A percentile compares a stretch with the other conserved stretches of the same genome.
phyloP scores from a whole-genome alignment of 2,113 vertebrate species.

The Vimba vimba region DNA sequence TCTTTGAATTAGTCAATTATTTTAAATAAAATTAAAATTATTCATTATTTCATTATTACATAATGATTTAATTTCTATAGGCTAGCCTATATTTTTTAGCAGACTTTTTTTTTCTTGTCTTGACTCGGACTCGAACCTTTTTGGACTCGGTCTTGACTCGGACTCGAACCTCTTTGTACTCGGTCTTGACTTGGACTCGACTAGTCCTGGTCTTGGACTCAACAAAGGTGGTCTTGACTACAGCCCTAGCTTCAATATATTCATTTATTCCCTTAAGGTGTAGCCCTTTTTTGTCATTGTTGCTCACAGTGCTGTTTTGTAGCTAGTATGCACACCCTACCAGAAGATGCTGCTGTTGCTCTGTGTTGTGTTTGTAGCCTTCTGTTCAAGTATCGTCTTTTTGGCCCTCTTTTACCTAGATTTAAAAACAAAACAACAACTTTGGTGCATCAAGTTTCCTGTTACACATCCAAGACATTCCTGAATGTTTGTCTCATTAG shows the following conservation, averaged over 20 bases:
- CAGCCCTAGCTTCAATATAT: slow-evolving; percentile 6
- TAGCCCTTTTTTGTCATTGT: not conserved
- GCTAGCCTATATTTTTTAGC: no score
- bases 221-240: no score
- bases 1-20: no score
- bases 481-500: slow-evolving; percentile 39
- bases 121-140: no score
- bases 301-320: slow-evolving; percentile 11
- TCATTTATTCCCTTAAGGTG: not conserved
- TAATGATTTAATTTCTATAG: no score
- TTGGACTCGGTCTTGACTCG: no score
- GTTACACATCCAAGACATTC: slow-evolving; percentile 21
- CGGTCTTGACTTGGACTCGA: no score
- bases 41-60: no score
- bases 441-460: slow-evolving; percentile 18
- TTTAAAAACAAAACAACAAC: not conserved
- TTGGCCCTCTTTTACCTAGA: not conserved
- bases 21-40: no score
- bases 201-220: no score
- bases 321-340: slow-evolving; percentile 32
- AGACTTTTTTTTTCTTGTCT: no score
- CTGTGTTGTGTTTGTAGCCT: slow-evolving; percentile 23
- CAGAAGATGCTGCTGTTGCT: slow-evolving; percentile 66
- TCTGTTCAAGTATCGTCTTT: not conserved
- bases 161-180: no score